phyloP scores from a whole-genome alignment of 2,888 invertebrate genomes.

The Pomacea canaliculata region DNA sequence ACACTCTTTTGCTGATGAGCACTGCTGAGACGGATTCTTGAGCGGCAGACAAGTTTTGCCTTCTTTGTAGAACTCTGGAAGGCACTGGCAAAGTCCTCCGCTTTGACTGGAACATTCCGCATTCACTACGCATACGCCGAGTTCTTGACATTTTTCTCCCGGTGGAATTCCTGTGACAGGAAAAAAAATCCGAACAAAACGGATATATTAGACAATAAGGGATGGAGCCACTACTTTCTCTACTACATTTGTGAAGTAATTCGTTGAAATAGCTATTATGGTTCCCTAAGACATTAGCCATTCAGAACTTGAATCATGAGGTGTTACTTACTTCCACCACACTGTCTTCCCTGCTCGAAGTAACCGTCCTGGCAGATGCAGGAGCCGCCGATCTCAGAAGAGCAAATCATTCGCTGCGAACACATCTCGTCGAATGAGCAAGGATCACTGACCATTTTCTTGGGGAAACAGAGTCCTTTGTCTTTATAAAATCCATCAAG shows the following conservation, averaged over 20 bases:
- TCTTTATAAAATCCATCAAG: constrained; percentile 25
- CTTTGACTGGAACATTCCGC: constrained; percentile 25
- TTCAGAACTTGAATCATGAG: background rate
- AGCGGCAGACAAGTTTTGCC: constrained; percentile 14
- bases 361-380: constrained; percentile 29
- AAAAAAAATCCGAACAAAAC: too few species aligned
- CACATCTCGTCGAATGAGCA: constrained; percentile 33
- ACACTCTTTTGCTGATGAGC: constrained; percentile 22
- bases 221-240: too few species aligned
- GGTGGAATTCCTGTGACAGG: constrained; percentile 15
- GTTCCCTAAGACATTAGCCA: too few species aligned
- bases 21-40: constrained; percentile 21
- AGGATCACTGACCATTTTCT: constrained; percentile 22
- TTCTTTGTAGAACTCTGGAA: constrained; percentile 24
- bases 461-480: constrained; percentile 17
- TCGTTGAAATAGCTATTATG: too few species aligned
- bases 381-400: constrained; percentile 19
- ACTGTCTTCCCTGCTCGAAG: constrained; percentile 18
- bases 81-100: constrained; percentile 27
- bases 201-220: too few species aligned
- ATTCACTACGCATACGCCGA: constrained; percentile 28
- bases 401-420: constrained; percentile 23
- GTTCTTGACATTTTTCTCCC: constrained; percentile 14
- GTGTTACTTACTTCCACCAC: constrained; percentile 20
- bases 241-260: too few species aligned